These are phyloP conservation scores for Lasioglossum calceatum DNA, from an alignment of 2,888 invertebrate species.

Conservation along the genomic window DNA sequence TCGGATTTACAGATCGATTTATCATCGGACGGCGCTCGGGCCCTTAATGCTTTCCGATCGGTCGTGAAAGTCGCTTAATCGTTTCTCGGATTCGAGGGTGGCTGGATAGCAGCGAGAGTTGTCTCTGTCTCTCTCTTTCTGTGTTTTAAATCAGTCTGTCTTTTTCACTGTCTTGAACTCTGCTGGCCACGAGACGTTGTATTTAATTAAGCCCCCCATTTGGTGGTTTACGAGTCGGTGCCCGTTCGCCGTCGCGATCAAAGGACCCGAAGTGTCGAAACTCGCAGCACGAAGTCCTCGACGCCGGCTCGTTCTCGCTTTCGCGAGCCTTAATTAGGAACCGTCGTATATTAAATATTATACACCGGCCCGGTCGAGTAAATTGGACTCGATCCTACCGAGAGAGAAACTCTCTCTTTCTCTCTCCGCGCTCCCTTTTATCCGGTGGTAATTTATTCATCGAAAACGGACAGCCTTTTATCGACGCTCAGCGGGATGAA, in stretches of 20 bases:
- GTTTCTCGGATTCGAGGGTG: slow-evolving; percentile 29
- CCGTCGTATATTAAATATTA: slow-evolving; percentile 1
- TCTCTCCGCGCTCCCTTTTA: not conserved
- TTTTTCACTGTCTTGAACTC: not conserved
- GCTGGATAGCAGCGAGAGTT: not conserved
- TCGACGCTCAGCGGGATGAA: not conserved
- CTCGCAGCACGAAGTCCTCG: slow-evolving; percentile 19
- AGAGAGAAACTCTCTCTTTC: not conserved
- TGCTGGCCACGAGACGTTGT: not conserved
- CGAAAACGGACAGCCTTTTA: not conserved
- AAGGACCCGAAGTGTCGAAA: slow-evolving; percentile 40
- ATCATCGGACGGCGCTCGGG: slow-evolving; percentile 58
- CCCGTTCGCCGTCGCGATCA: slow-evolving; percentile 26
- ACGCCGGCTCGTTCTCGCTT: slow-evolving; percentile 4
- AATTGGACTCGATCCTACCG: not conserved
- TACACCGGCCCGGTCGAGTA: not conserved
- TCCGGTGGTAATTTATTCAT: slow-evolving; percentile 6
- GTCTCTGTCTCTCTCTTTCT: not conserved
- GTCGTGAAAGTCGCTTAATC: slow-evolving; percentile 50
- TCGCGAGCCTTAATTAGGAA: slow-evolving; percentile 31
- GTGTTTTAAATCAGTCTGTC: not conserved
- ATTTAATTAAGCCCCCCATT: slow-evolving; percentile 56
- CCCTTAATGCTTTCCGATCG: slow-evolving; percentile 35
- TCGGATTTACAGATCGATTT: slow-evolving; percentile 61
- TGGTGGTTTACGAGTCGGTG: slow-evolving; percentile 46